Base-by-base conservation (phyloP, 1,140 invertebrate species). In the Penaeus vannamei region DNA sequence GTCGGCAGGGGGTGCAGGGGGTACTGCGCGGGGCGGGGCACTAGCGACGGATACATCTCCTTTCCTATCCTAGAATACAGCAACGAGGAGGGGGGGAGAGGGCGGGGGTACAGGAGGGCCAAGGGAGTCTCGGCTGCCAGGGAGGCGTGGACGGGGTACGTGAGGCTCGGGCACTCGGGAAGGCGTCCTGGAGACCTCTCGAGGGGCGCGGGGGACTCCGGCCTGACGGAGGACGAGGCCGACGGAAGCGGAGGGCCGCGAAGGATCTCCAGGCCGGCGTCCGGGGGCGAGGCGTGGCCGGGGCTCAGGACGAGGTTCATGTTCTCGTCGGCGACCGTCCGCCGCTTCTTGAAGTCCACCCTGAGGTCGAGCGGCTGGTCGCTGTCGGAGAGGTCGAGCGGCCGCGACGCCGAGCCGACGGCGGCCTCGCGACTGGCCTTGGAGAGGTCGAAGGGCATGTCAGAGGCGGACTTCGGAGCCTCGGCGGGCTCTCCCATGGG, bases 321-420 rank as follows among this genome's bases (percentile, higher is more conserved):
- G 59, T 87, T 91, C n/a, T 90, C 89, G 29, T 91, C 89, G 17
- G 85, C 87, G 19, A 85, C 36, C 4, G 66, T 72, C n/a, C 69
- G 29, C 20, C 76, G 46, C 22, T 90, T 90, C 64, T 91, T 92
- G 66, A 84, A 76, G 22, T 88, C 89, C 32, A 92, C 72, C 46
- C 91, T 84, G 22, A 92, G 82, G 46, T 92, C 92, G 19, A 92
- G 81, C 19, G 92, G 92, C 76, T 92, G 88, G 29, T 92, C 92
- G 29, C 60, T 66, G 59, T 90, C 83, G 1, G 62, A 19, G 12
- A 26, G 59, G 29, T 69, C 32, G 10, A 46, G 32, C 22, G 83
- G 87, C 53, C 85, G 89, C 17, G 87, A 46, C 26, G 87, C 90
- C 12, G 90, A 77, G 8, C 42, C 61, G 72, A 90, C 42, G 79